Conservation (phyloP, 23 tunicate species). For the Oikopleura dioica region DNA sequence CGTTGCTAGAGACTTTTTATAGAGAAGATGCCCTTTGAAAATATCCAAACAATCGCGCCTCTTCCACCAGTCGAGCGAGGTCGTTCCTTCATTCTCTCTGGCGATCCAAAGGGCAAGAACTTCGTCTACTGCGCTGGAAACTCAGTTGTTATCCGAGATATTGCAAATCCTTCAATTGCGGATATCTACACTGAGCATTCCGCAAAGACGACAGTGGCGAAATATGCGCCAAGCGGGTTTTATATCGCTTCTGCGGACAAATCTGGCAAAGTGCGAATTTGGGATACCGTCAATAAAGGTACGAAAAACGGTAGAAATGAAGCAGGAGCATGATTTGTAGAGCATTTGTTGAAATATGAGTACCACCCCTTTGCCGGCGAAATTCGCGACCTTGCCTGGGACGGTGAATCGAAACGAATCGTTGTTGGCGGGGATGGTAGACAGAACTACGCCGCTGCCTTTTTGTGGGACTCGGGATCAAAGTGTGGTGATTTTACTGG, state of each 20-base stretch:
- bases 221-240: conserved; percentile 44
- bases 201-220: conserved; percentile 32
- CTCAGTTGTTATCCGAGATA: conserved; percentile 43
- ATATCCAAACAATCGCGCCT: conserved; percentile 20
- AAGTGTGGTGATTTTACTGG: conserved; percentile 18
- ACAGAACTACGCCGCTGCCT: conserved; percentile 23
- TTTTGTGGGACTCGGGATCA: conserved; percentile 55
- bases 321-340: too few species aligned
- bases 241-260: conserved; percentile 67
- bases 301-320: too few species aligned
- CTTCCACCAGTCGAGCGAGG: conserved; percentile 39
- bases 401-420: conserved; percentile 45
- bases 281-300: not conserved
- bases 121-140: conserved; percentile 36
- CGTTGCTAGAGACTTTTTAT: not conserved
- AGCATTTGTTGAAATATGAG: conserved; percentile 14
- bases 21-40: not conserved
- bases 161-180: conserved; percentile 24
- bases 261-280: conserved; percentile 24
- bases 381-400: conserved; percentile 56
- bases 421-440: conserved; percentile 81
- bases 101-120: conserved; percentile 51
- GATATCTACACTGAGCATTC: conserved; percentile 28
- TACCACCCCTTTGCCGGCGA: conserved; percentile 26
- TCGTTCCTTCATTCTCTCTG: conserved; percentile 30